Evolutionary conservation across 1,140 invertebrate species (phyloP).

Genomic region (Dinothrombium tinctorium): DNA sequence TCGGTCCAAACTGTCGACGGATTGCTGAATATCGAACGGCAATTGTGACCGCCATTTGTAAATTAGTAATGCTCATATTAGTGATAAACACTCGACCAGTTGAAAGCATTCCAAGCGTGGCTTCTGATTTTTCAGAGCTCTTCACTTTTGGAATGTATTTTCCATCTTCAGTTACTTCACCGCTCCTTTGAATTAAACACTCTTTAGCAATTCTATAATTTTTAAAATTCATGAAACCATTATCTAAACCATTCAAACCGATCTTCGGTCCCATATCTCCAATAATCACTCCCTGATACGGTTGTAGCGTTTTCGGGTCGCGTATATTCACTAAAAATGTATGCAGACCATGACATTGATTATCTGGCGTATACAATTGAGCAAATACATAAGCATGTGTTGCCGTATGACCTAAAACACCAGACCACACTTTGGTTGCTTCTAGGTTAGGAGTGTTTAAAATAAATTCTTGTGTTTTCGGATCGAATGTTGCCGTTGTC

Average conservation of each 20-base stretch:
- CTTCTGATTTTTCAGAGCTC: conserved; percentile 6
- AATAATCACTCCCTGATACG: conserved; percentile 46
- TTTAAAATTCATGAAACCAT: conserved; percentile 66
- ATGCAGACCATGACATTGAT: conserved; percentile 55
- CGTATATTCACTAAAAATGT: conserved; percentile 56
- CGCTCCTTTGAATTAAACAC: conserved; percentile 57
- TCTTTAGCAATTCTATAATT: conserved; percentile 55
- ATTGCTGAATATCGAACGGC: conserved; percentile 69
- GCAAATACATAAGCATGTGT: conserved; percentile 71
- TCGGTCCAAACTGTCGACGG: conserved; percentile 60
- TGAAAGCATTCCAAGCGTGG: conserved; percentile 51
- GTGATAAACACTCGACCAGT: conserved; percentile 45
- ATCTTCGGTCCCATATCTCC: conserved; percentile 73
- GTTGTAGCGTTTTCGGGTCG: conserved; percentile 40
- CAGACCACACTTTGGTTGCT: conserved; percentile 83
- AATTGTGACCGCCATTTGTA: conserved; percentile 48
- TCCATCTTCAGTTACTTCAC: conserved; percentile 59
- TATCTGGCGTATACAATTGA: conserved; percentile 54
- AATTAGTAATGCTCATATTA: conserved; percentile 37
- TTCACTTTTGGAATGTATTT: conserved; percentile 32
- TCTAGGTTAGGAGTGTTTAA: conserved; percentile 76
- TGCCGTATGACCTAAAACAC: conserved; percentile 60
- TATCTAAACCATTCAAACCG: conserved; percentile 65
- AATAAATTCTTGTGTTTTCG: conserved; percentile 44
- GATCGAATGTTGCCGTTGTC: conserved; percentile 67